Evolutionary conservation across 2,888 invertebrate genomes (phyloP).

Genomic region (Elmis aenea): DNA sequence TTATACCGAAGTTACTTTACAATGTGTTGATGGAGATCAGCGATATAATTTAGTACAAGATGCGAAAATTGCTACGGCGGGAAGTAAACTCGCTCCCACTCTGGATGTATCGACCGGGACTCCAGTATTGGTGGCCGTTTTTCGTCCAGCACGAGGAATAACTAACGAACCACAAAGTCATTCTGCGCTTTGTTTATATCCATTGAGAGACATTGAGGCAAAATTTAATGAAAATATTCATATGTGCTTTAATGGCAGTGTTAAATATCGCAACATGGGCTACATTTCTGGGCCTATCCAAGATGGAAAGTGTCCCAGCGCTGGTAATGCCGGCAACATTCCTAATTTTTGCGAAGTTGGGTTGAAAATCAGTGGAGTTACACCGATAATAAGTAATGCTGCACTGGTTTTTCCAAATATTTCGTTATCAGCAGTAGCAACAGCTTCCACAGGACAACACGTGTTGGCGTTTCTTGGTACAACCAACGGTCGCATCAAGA

Average conservation of each 20-base stretch:
- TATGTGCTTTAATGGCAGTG: constrained; percentile 94
- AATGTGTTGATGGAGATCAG: constrained; percentile 69
- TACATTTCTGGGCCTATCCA: constrained; percentile 88
- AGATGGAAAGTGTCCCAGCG: constrained; percentile 85
- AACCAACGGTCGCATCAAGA: constrained; percentile 76
- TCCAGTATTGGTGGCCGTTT: constrained; percentile 79
- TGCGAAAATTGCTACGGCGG: constrained; percentile 82
- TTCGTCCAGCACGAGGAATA: constrained; percentile 86
- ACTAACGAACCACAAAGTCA: constrained; percentile 75
- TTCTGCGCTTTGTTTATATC: constrained; percentile 91
- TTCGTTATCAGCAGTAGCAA: constrained; percentile 77
- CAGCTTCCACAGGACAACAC: constrained; percentile 84
- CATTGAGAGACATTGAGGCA: constrained; percentile 82
- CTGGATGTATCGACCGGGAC: constrained; percentile 76
- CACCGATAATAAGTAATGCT: constrained; percentile 75
- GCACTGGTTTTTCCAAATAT: constrained; percentile 73
- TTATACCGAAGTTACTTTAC: constrained; percentile 92
- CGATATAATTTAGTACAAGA: constrained; percentile 89
- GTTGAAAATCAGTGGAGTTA: constrained; percentile 84
- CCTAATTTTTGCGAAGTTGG: constrained; percentile 90
- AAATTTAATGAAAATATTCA: constrained; percentile 96
- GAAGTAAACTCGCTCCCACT: constrained; percentile 75
- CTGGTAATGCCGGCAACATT: constrained; percentile 84
- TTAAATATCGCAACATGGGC: constrained; percentile 86
- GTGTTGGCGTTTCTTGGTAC: constrained; percentile 94